A percentile compares a stretch with the other conserved stretches of the same genome.
phyloP scores from a whole-genome alignment of 2,797 vertebrate genomes.

The Scleropages formosus region DNA sequence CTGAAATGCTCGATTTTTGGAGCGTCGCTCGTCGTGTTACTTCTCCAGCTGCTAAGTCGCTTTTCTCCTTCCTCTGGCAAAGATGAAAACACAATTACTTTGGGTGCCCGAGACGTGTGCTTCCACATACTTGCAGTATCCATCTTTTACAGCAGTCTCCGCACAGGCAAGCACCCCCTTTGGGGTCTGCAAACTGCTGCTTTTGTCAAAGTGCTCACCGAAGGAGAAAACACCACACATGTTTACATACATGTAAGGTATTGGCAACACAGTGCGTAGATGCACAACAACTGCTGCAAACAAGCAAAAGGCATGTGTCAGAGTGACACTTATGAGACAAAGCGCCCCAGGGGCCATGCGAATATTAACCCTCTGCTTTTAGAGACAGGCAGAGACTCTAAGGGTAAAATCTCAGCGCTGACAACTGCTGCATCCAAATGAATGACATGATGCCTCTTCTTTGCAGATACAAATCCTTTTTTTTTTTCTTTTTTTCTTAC shows the following conservation, averaged over 20 bases:
- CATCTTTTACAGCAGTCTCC: not conserved
- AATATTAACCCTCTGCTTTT: not conserved
- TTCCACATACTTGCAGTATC: not conserved
- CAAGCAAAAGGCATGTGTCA: not conserved
- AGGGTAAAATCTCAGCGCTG: not conserved
- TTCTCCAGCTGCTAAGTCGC: not conserved
- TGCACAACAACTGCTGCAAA: not conserved
- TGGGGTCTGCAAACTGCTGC: not conserved
- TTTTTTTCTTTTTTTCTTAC: constrained; percentile 20
- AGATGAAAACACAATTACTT: not conserved
- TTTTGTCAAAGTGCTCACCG: not conserved
- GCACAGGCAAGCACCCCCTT: not conserved
- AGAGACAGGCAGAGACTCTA: constrained; percentile 4
- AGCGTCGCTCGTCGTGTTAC: not conserved
- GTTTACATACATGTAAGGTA: not conserved
- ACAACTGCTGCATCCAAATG: not conserved
- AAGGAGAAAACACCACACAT: not conserved
- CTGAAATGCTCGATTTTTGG: not conserved
- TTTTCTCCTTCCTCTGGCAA: not conserved
- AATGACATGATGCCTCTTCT: not conserved
- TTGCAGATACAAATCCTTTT: not conserved
- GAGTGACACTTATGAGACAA: not conserved
- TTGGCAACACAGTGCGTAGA: not conserved
- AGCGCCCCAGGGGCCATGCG: too few relatives aligned
- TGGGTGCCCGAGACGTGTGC: not conserved